Conservation (phyloP, 2,888 invertebrate genomes). For the Maniola hyperantus region DNA sequence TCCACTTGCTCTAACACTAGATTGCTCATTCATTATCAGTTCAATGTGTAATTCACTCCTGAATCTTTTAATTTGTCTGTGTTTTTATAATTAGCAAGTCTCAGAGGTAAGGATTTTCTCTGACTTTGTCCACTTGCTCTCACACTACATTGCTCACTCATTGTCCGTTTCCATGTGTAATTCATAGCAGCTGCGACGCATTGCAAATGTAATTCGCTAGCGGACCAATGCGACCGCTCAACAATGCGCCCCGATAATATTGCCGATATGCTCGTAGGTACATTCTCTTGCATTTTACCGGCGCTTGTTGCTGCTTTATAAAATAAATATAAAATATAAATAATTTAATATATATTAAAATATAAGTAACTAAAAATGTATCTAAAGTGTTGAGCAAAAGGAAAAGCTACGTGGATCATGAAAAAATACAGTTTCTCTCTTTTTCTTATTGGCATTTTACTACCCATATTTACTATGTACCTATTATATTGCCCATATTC, state of each 20-base stretch:
- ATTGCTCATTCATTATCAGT: constrained; percentile 62
- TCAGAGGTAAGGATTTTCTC: background rate
- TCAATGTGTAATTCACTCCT: constrained; percentile 68
- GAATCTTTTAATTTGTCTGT: too few species aligned
- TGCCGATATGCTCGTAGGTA: background rate
- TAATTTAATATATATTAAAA: too few species aligned
- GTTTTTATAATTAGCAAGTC: too few species aligned
- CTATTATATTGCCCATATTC: too few species aligned
- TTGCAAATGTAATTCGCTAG: constrained; percentile 69
- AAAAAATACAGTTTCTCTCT: too few species aligned
- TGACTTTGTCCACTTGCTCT: constrained; percentile 18
- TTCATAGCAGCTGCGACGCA: constrained; percentile 70
- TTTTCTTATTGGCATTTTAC: too few species aligned
- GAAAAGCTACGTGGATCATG: background rate
- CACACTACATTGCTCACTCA: constrained; percentile 64
- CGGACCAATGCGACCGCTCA: constrained; percentile 21
- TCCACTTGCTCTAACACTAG: constrained; percentile 48
- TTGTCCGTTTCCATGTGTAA: constrained; percentile 70
- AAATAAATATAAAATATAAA: too few species aligned
- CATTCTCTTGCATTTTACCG: constrained; percentile 11
- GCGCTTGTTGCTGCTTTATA: background rate
- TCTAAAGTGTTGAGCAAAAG: too few species aligned
- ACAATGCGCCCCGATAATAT: constrained; percentile 27
- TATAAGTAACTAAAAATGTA: too few species aligned
- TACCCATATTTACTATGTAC: too few species aligned